Evolutionary conservation across 2,888 invertebrate genomes (phyloP), one percentile per base, ranked within the genome.

Genomic region (Morpho achilles): DNA sequence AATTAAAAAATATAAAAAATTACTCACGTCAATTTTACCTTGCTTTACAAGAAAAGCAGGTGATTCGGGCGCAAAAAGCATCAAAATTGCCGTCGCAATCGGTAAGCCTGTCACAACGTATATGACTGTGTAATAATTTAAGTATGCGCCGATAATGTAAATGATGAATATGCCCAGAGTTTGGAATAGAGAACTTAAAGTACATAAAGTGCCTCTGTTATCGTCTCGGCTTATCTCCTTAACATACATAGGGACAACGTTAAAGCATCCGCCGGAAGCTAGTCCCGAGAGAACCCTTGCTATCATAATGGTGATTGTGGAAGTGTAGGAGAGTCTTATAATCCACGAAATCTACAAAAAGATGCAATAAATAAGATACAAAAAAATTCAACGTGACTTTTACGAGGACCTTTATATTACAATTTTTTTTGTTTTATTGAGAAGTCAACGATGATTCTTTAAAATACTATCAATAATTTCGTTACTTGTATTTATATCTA

Each of bases 341-440:
- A 41, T 41, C 50, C 41, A 50, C 40, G 50, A 50, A 50, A 50
- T n/a, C 41, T 42, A 8, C 40, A 50, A 41, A 10, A 41, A 39
- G 16, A 16, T 16, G 16, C 16, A 16, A 16, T 16, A 16, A 16
- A 16, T 16, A 16, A 16, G 16, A 32, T 32, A 32, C 5, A 2
- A 32, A 3, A 32, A 32, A 32, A 32, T 2, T 32, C 32, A 32
- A 32, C 32, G 3, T 32, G 32, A 3, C 5, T 32, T 32, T 32
- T 32, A 5, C 32, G 32, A 32, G 5, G 3, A 0, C 3, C 5
- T 32, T 32, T 32, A 32, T 32, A 32, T 32, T 32, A 23, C 23
- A 32, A 32, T 32, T 5, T 32, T 32, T 32, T 5, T 32, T 16
- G 16, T 16, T 16, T 32, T 32, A 32, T 32, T 32, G 3, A 32